Evolutionary conservation across 2,113 vertebrate species (phyloP).

Genomic region (Cervus canadensis): DNA sequence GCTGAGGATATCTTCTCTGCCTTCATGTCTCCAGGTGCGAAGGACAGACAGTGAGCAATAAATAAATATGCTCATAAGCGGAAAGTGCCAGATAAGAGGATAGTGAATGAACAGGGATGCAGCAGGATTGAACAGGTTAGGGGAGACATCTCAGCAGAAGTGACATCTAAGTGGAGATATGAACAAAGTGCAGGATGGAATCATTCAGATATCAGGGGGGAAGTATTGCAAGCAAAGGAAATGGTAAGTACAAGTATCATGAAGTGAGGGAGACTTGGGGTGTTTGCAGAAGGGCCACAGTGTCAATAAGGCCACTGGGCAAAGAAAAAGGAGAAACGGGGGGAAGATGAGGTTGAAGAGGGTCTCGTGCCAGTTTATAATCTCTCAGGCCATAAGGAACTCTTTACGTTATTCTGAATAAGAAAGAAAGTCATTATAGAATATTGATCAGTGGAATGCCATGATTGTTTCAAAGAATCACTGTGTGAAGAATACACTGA

Average conservation of each 20-base stretch:
- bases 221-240: background rate
- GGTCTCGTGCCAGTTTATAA: background rate
- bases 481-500: background rate
- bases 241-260: background rate
- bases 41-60: background rate
- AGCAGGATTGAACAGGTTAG: background rate
- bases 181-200: background rate
- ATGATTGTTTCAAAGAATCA: background rate
- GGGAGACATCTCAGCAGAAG: background rate
- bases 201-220: background rate
- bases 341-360: background rate
- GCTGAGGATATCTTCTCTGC: background rate
- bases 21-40: background rate
- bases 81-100: background rate
- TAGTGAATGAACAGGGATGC: background rate
- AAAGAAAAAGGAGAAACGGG: background rate
- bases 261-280: background rate
- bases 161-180: background rate
- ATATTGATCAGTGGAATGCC: background rate
- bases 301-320: background rate
- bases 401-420: background rate
- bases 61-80: background rate
- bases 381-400: background rate
- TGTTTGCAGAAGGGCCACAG: background rate
- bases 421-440: background rate